Evolutionary conservation across 2,888 invertebrate genomes (phyloP), one percentile per base, ranked within the genome.

Genomic region (Lamellibrachia columna): DNA sequence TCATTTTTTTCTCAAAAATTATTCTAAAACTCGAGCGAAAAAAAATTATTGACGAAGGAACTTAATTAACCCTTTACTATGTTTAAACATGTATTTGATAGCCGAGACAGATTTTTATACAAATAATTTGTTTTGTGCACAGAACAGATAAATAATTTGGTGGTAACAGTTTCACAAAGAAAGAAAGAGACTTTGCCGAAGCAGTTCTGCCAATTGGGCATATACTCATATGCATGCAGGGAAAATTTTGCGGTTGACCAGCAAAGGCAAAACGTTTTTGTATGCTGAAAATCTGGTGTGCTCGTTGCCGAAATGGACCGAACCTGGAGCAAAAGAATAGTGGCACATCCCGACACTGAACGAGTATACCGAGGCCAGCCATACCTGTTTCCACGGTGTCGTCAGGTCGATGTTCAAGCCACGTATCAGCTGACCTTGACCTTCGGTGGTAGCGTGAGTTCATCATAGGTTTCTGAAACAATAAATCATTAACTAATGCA

Each of bases 371-470:
- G 92, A 53, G 7, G 60, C 22, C 11, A 11, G 3, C 93, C 94
- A 92, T 94, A 96, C 96, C 96, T 94, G 98, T 97, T 0, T 98
- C 98, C 0, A 98, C 98, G 90, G 95, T 95, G 92, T 95, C 95
- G 28, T 97, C 97, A 0, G 99, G 98, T 53, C 98, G 98, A 95
- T 99, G 99, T 96, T 99, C 99, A 0, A 99, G 97, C 99, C 99
- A 99, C 0, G 97, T 97, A 93, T 97, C 97, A 91, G 98, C 98
- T 0, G 99, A 99, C 92, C 98, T 97, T 0, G 99, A 98, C 53
- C 99, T 97, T 28, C 98, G 97, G 95, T 98, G 96, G 90, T 95
- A 97, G 52, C 98, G 97, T 95, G 98, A 92, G 90, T 93, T 98
- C 0, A 98, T 97, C 0, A 98, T 97, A 0, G 98, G 97, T 55